Conservation (phyloP, 2,113 vertebrate species). For the Lophura nycthemera region DNA sequence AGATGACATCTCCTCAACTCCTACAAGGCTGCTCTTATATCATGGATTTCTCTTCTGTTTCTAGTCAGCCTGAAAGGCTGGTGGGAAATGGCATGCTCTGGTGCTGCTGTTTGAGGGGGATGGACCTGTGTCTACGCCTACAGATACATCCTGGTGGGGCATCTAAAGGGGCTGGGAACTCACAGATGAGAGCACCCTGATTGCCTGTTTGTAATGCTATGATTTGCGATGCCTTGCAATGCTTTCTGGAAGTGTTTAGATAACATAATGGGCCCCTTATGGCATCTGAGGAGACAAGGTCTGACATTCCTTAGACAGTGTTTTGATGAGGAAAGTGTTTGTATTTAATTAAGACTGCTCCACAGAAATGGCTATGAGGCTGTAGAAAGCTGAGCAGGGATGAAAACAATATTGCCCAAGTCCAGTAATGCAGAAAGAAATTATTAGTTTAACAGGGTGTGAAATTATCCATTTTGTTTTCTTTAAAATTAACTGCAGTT, state of each 20-base stretch:
- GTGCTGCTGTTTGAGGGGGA: neutral
- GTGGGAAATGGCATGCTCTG: neutral
- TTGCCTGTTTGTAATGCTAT: neutral
- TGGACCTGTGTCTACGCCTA: neutral
- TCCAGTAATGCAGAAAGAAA: conserved; percentile 54
- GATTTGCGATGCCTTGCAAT: neutral
- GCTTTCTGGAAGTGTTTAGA: conserved; percentile 25
- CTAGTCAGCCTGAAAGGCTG: neutral
- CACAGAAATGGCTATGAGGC: neutral
- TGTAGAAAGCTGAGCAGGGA: conserved; percentile 1
- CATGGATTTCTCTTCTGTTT: neutral
- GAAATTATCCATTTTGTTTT: conserved; percentile 58
- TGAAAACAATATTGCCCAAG: neutral
- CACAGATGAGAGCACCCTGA: neutral
- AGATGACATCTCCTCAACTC: neutral
- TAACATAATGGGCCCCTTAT: neutral
- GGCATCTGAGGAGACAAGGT: neutral
- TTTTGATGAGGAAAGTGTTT: neutral
- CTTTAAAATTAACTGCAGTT: conserved; percentile 44
- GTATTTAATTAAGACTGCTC: conserved; percentile 50
- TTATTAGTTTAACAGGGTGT: conserved; percentile 62
- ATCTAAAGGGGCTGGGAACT: neutral
- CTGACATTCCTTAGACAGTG: neutral
- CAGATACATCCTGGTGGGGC: too few relatives aligned
- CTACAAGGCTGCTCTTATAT: neutral